Base-by-base conservation (phyloP, 2,113 vertebrate species). In the Dryoscopus gambensis region DNA sequence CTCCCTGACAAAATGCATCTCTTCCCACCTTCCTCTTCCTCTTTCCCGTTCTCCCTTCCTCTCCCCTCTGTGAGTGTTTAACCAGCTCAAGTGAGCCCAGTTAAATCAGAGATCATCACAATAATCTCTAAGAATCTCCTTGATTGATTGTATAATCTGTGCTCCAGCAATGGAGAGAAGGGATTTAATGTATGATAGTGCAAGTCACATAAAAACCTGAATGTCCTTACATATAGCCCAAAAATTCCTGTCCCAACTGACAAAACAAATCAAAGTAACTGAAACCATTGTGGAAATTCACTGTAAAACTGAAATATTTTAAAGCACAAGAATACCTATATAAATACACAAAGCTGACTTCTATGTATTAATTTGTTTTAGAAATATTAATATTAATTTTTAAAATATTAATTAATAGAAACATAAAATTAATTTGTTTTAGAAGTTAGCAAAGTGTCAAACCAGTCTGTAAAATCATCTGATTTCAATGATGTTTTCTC, bases 161-260 rank as follows among this genome's bases (percentile, higher is more conserved):
- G 15, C 15, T 18, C 9, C 62, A 80, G 14, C 62, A 55, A 35
- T 6, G 20, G 44, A 59, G 84, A 76, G 4, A 47, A 35, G 28
- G 10, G 7, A n/a, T 64, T 80, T 69, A 73, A 47, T 44, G 44
- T n/a, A 68, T 77, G 39, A 50, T 8, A 18, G 39, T 47, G 15
- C 23, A 22, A 30, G 30, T 60, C 57, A 21, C 21, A 20, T 22
- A 63, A 78, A 44, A 31, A 7, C 5, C 35, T 23, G 24, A n/a
- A 16, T 0, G 1, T 23, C 31, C 4, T 6, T 11, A 18, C 14
- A 7, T 10, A 13, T 1, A 78, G 53, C 11, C 28, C 42, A 39
- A 35, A 25, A 49, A 60, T 40, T 53, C 30, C 50, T 67, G 50
- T 33, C 60, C 50, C 28, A 16, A 37, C 22, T 64, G 18, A 50